Conservation (phyloP, 1,140 invertebrate species). For the Pseudoatta argentina region DNA sequence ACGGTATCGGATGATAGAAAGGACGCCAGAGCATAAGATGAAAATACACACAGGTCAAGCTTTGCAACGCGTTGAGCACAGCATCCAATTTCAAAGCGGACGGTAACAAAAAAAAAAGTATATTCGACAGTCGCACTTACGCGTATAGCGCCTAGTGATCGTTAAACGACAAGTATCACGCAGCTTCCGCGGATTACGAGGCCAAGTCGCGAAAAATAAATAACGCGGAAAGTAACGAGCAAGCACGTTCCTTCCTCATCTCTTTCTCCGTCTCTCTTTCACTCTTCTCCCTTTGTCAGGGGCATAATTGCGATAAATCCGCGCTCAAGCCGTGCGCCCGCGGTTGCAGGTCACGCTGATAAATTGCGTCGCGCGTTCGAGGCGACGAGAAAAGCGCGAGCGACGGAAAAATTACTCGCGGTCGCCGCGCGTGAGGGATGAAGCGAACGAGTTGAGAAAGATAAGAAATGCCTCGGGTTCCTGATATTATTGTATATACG, state of each 20-base stretch:
- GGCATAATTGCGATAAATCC: conserved; percentile 62
- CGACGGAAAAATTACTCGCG: conserved; percentile 46
- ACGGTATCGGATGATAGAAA: conserved; percentile 48
- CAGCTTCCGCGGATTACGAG: conserved; percentile 18
- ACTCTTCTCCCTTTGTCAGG: conserved; percentile 19
- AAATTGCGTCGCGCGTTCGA: conserved; percentile 61
- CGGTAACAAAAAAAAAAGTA: conserved; percentile 16
- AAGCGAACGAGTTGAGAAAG: background rate
- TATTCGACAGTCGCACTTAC: conserved; percentile 1
- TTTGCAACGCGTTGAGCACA: background rate
- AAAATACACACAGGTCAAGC: conserved; percentile 20
- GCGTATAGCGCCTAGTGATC: background rate
- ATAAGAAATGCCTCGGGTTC: conserved; percentile 41
- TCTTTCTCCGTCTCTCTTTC: background rate
- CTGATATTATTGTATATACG: conserved; percentile 49
- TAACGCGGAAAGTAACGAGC: conserved; percentile 53
- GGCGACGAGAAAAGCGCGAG: conserved; percentile 56
- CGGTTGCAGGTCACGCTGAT: conserved; percentile 58
- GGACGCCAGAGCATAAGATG: conserved; percentile 1
- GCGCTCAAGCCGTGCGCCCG: conserved; percentile 50
- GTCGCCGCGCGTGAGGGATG: conserved; percentile 15
- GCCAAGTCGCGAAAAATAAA: conserved; percentile 54
- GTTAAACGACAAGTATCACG: conserved; percentile 26
- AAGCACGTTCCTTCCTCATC: conserved; percentile 26
- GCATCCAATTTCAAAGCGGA: conserved; percentile 41